Conservation (phyloP, 1,140 invertebrate species). For the Drosophila ironensis region DNA sequence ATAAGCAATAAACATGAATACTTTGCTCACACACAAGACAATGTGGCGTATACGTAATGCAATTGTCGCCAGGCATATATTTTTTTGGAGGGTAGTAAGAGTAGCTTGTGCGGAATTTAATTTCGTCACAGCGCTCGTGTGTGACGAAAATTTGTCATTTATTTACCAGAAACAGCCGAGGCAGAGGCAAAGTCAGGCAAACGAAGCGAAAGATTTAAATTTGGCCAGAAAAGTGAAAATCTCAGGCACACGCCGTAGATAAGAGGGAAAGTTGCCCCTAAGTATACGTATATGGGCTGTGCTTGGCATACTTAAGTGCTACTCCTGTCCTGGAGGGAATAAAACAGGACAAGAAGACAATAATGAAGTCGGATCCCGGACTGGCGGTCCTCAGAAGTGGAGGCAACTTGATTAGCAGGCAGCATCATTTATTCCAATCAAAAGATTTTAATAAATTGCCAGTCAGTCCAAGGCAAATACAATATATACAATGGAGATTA, state of each 20-base stretch:
- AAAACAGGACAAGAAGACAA: slow-evolving; percentile 7
- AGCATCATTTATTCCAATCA: slow-evolving; percentile 75
- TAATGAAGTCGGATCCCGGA: background rate
- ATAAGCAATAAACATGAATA: slow-evolving; percentile 37
- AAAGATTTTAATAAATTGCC: slow-evolving; percentile 69
- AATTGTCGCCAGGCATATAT: slow-evolving; percentile 38
- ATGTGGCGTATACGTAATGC: slow-evolving; percentile 57
- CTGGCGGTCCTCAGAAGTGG: slow-evolving; percentile 5
- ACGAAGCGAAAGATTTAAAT: slow-evolving; percentile 40
- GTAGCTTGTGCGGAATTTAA: slow-evolving; percentile 18
- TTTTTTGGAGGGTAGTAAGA: slow-evolving; percentile 3
- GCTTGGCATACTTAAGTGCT: slow-evolving; percentile 52
- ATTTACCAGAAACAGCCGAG: slow-evolving; percentile 1
- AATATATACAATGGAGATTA: slow-evolving; percentile 50
- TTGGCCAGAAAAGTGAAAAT: slow-evolving; percentile 20
- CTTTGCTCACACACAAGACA: slow-evolving; percentile 27
- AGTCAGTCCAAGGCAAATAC: slow-evolving; percentile 17
- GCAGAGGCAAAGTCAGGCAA: background rate
- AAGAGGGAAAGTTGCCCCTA: slow-evolving; percentile 23
- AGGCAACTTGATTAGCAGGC: slow-evolving; percentile 59
- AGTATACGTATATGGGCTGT: slow-evolving; percentile 8
- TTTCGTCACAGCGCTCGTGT: slow-evolving; percentile 24
- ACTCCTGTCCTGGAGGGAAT: background rate
- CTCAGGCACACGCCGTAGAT: background rate
- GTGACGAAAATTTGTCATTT: slow-evolving; percentile 40